A percentile compares a stretch with the other conserved stretches of the same genome.
These are phyloP conservation scores for Agelastica alni DNA, from an alignment of 2,888 invertebrate genomes.

Conservation along the genomic window DNA sequence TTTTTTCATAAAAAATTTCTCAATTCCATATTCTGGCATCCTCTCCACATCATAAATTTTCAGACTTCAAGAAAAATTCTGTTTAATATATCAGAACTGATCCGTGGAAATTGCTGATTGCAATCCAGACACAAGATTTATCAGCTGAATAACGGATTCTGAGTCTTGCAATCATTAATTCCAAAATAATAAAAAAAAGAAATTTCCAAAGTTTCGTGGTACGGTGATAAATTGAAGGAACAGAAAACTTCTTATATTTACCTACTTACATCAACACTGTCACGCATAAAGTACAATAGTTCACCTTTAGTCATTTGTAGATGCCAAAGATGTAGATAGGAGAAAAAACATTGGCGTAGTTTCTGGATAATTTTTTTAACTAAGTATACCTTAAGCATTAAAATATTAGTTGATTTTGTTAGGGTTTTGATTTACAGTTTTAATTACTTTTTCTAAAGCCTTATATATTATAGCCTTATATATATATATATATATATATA, in stretches of 20 bases:
- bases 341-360: neutral
- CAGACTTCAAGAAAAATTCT: constrained; percentile 1
- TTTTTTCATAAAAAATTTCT: no score
- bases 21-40: neutral
- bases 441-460: no score
- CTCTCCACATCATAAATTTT: constrained; percentile 1
- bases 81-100: constrained; percentile 10
- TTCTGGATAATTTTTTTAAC: neutral
- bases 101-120: constrained; percentile 18
- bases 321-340: neutral
- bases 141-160: constrained; percentile 12
- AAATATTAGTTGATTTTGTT: no score
- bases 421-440: no score
- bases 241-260: neutral
- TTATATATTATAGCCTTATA: no score
- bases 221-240: neutral
- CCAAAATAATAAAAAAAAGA: constrained; percentile 15
- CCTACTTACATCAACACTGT: neutral
- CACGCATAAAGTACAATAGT: constrained; percentile 12
- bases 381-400: no score
- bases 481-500: no score
- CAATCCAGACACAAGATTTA: constrained; percentile 20
- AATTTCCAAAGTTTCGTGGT: constrained; percentile 3
- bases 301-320: constrained; percentile 7
- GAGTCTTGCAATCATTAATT: constrained; percentile 11